Conservation (phyloP, 2,113 vertebrate species). For the Burhinus bistriatus region DNA sequence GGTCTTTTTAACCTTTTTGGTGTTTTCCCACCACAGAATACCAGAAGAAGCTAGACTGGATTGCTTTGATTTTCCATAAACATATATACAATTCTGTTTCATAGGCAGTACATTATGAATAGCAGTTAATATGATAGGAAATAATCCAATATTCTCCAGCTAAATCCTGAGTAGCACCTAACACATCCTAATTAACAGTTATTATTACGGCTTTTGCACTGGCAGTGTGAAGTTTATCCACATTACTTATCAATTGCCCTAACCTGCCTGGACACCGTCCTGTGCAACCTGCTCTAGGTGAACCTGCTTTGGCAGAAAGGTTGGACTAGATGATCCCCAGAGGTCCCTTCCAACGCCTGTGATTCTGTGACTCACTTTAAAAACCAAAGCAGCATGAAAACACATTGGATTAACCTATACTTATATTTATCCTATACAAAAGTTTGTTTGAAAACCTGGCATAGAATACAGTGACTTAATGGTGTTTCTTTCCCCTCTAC, state of each 20-base stretch:
- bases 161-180: not conserved
- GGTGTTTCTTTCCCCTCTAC: not conserved
- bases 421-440: not conserved
- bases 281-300: no score
- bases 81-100: not conserved
- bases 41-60: not conserved
- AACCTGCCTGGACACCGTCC: not conserved
- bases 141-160: not conserved
- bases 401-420: not conserved
- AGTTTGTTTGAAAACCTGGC: not conserved
- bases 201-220: not conserved
- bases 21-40: not conserved
- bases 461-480: not conserved
- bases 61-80: not conserved
- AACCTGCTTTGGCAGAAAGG: no score
- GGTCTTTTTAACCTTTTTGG: not conserved
- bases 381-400: not conserved
- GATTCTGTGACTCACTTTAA: not conserved
- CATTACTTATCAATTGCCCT: not conserved
- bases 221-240: not conserved
- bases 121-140: not conserved
- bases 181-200: not conserved
- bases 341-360: no score
- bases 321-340: no score
- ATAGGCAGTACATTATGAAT: not conserved